A percentile compares a stretch with the other conserved stretches of the same genome.
phyloP scores from a whole-genome alignment of 30 jellyfish, hydroid and myxozoan species.

The Hydractinia echinata region DNA sequence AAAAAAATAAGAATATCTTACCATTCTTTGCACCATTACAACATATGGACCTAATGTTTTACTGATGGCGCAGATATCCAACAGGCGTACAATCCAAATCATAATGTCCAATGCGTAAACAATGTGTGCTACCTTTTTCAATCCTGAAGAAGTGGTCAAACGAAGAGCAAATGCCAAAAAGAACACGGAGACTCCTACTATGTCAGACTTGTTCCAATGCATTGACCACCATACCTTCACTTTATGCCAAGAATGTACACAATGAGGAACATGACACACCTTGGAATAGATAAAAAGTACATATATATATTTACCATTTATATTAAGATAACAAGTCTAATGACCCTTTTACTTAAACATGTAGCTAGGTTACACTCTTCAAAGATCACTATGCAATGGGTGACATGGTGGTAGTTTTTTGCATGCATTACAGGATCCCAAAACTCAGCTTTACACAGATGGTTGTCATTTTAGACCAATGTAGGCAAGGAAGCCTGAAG shows the following conservation, averaged over 20 bases:
- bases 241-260: constrained; percentile 15
- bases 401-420: too few species aligned
- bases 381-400: too few species aligned
- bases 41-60: constrained; percentile 76
- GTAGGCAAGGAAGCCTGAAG: too few species aligned
- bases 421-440: too few species aligned
- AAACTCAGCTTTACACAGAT: too few species aligned
- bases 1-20: not conserved
- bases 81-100: constrained; percentile 69
- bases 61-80: constrained; percentile 65
- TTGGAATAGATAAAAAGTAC: not conserved
- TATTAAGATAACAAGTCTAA: too few species aligned
- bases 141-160: constrained; percentile 22
- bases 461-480: too few species aligned
- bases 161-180: constrained; percentile 59
- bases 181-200: constrained; percentile 50
- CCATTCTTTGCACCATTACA: constrained; percentile 84
- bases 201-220: constrained; percentile 74
- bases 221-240: constrained; percentile 53
- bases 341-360: too few species aligned
- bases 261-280: not conserved
- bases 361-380: too few species aligned
- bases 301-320: too few species aligned
- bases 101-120: constrained; percentile 59
- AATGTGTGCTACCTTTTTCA: constrained; percentile 46